Conservation (phyloP, 2,113 vertebrate genomes). For the Sialia sialis region DNA sequence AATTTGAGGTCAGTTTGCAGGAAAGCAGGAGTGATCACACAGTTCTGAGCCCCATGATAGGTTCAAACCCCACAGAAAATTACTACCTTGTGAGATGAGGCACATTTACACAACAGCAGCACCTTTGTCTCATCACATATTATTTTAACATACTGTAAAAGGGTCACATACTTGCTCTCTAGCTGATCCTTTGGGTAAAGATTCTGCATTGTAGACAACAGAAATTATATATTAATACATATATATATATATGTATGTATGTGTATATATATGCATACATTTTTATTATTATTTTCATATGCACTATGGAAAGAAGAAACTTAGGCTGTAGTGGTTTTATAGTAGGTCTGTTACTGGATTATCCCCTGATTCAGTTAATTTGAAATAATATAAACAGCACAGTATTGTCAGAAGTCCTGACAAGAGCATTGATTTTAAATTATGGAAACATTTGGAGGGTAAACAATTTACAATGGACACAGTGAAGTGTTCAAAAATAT, state of each 20-base stretch:
- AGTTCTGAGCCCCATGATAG: not conserved
- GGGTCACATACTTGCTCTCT: not conserved
- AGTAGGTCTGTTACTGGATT: not conserved
- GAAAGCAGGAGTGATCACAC: not conserved
- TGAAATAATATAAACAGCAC: not conserved
- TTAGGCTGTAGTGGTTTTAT: not conserved
- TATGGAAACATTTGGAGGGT: not conserved
- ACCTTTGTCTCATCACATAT: not conserved
- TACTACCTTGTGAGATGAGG: not conserved
- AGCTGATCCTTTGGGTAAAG: not conserved
- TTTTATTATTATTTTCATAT: not conserved
- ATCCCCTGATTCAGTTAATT: not conserved
- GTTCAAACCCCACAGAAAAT: not conserved
- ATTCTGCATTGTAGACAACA: not conserved
- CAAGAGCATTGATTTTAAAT: not conserved
- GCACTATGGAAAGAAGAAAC: not conserved
- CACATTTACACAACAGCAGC: not conserved
- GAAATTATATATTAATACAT: not conserved
- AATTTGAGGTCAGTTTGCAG: not conserved
- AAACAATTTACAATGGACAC: not conserved
- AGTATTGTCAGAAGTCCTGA: not conserved
- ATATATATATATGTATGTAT: fast-evolving
- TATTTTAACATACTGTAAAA: not conserved
- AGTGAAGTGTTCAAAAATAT: not conserved
- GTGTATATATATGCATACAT: fast-evolving